Percentiles rank a stretch among this genome's conserved stretches.
These are phyloP conservation scores for Steinernema khuongi DNA, from an alignment of 1,140 invertebrate species.

Conservation along the genomic window DNA sequence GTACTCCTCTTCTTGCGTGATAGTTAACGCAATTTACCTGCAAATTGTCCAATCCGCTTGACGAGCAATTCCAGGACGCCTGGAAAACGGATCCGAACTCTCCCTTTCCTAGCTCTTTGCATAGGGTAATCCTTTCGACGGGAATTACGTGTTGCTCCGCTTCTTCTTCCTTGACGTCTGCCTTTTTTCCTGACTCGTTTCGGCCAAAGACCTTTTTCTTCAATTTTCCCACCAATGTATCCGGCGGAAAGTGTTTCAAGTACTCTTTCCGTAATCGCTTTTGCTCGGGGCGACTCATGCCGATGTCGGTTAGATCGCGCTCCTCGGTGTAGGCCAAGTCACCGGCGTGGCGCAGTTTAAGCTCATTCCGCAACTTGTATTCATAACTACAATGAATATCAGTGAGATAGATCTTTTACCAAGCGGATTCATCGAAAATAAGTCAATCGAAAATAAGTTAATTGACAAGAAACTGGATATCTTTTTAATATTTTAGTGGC, in stretches of 20 bases:
- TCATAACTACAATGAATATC: constrained; percentile 46
- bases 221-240: constrained; percentile 83
- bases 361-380: constrained; percentile 50
- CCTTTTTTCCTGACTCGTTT: constrained; percentile 58
- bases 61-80: constrained; percentile 85
- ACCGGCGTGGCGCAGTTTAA: constrained; percentile 69
- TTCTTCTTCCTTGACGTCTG: constrained; percentile 63
- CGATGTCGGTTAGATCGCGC: constrained; percentile 80
- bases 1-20: not conserved
- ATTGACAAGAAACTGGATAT: too few relatives aligned
- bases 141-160: constrained; percentile 88
- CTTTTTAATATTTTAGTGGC: too few relatives aligned
- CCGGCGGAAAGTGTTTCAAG: constrained; percentile 78
- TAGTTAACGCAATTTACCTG: constrained; percentile 13
- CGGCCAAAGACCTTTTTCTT: constrained; percentile 60
- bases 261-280: constrained; percentile 84
- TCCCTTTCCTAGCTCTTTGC: constrained; percentile 86
- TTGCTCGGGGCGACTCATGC: constrained; percentile 90
- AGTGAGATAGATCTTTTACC: too few relatives aligned
- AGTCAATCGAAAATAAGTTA: too few relatives aligned
- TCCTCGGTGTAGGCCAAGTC: constrained; percentile 94
- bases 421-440: too few relatives aligned
- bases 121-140: constrained; percentile 81
- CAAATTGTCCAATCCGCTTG: constrained; percentile 9
- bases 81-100: constrained; percentile 97